phyloP scores from a whole-genome alignment of 2,888 invertebrate genomes.

The Barypeithes pellucidus region DNA sequence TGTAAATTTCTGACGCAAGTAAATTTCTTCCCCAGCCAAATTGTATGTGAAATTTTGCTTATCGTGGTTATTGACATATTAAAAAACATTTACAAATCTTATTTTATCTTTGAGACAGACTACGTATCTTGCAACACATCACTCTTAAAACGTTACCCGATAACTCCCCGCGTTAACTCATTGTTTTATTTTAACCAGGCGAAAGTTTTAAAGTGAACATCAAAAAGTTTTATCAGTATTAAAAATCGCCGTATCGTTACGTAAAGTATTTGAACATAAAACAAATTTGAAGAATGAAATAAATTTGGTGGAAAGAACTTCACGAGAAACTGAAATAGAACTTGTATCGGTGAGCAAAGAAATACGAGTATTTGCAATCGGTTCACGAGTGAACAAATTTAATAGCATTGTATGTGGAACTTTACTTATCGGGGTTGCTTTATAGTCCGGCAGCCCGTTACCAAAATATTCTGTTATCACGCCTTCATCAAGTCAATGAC shows the following conservation, averaged over 20 bases:
- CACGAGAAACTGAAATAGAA: conserved; percentile 7
- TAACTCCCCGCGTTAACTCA: conserved; percentile 23
- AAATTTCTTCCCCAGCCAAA: too few species aligned
- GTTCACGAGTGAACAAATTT: conserved; percentile 34
- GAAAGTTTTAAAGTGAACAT: conserved; percentile 30
- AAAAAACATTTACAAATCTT: not conserved
- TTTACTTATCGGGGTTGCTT: conserved; percentile 1
- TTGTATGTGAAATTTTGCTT: too few species aligned
- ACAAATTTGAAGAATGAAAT: conserved; percentile 35
- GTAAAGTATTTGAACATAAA: conserved; percentile 15
- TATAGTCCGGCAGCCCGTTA: too few species aligned
- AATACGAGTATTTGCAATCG: conserved; percentile 33
- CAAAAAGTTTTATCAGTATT: conserved; percentile 31
- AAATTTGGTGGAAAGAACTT: conserved; percentile 30
- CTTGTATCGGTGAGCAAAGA: conserved; percentile 11
- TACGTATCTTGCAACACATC: conserved; percentile 20
- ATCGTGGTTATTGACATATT: too few species aligned
- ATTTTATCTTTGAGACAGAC: not conserved
- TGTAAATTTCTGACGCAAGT: too few species aligned
- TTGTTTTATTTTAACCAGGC: not conserved
- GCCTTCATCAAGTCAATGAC: too few species aligned
- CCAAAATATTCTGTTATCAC: too few species aligned
- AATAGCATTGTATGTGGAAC: conserved; percentile 24
- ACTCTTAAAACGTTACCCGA: too few species aligned
- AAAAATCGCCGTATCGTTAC: conserved; percentile 1